Base-by-base conservation (phyloP, 2,888 invertebrate genomes). In the Heteromurus nitidus region DNA sequence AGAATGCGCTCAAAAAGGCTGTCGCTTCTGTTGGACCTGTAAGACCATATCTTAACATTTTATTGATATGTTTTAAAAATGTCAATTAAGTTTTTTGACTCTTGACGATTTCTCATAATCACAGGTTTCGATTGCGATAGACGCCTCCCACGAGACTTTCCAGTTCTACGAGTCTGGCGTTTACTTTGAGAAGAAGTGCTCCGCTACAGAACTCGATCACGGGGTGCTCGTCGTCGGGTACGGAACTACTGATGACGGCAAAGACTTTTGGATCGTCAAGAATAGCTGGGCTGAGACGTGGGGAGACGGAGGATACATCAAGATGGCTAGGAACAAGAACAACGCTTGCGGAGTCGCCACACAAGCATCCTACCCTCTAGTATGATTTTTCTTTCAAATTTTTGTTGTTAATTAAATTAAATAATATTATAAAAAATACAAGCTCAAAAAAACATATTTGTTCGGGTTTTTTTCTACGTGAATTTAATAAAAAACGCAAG, bases 131-230 rank as follows among this genome's bases (percentile, higher is more conserved):
- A 90, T 91, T n/a, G 91, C 90, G 73, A 91, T 91, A 82, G 91
- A 97, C 91, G 97, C 97, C 83, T 93, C 94, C 58, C 94, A 93
- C 86, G 91, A 92, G 88, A 93, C 93, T 85, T 96, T 97, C 93
- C 96, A 96, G 90, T 93, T 95, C 89, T 96, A 96, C 90, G 84
- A 86, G 28, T 83, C 86, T 47, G 89, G 91, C 42, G 92, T 97
- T 79, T 97, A 96, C 90, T 92, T 92, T 88, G 96, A 96, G 87
- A 93, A 93, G 67, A 47, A 47, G 47, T 98, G 97, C 90, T 88
- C 88, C 73, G 93, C 94, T 87, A 88, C 87, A 2, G 87, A 88
- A 24, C 88, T 91, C 9, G 90, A 91, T 84, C 91, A 91, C 84
- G 91, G 90, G 47, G 91, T 91, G 1, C 88, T 91, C 60, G 89